phyloP scores from a whole-genome alignment of 92 coral and sea anemone species.

The Zoanthus solanderi region DNA sequence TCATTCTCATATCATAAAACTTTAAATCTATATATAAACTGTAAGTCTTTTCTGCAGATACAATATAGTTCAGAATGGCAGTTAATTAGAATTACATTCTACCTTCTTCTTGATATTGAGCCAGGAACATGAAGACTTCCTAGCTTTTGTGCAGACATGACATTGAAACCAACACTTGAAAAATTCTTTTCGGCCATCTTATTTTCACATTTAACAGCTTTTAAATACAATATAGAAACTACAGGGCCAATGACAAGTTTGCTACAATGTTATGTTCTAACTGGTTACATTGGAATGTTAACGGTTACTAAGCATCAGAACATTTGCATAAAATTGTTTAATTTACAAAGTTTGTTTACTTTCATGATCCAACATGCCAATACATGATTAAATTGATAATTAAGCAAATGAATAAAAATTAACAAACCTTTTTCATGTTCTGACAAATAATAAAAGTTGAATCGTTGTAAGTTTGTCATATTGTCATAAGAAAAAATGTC shows the following conservation, averaged over 20 bases:
- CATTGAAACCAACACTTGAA: constrained; percentile 28
- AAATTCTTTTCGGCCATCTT: constrained; percentile 16
- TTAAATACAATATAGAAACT: not conserved
- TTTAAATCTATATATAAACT: no score
- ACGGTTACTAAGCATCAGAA: not conserved
- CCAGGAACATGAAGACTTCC: constrained; percentile 65
- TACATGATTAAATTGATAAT: not conserved
- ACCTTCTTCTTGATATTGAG: constrained; percentile 50
- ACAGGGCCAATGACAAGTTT: not conserved
- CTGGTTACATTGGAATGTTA: constrained; percentile 1
- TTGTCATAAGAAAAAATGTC: not conserved
- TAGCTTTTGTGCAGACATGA: constrained; percentile 36
- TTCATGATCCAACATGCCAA: not conserved
- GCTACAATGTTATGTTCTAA: not conserved
- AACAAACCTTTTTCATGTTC: not conserved
- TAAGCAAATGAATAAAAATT: not conserved
- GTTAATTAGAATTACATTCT: not conserved
- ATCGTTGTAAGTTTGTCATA: no score
- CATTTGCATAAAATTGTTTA: constrained; percentile 23
- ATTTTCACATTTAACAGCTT: not conserved
- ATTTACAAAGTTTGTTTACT: not conserved
- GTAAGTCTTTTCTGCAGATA: no score
- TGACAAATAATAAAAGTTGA: not conserved
- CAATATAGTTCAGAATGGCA: no score
- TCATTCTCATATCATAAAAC: no score